Evolutionary conservation across 2,113 vertebrate genomes (phyloP).

Genomic region (Bubo bubo): DNA sequence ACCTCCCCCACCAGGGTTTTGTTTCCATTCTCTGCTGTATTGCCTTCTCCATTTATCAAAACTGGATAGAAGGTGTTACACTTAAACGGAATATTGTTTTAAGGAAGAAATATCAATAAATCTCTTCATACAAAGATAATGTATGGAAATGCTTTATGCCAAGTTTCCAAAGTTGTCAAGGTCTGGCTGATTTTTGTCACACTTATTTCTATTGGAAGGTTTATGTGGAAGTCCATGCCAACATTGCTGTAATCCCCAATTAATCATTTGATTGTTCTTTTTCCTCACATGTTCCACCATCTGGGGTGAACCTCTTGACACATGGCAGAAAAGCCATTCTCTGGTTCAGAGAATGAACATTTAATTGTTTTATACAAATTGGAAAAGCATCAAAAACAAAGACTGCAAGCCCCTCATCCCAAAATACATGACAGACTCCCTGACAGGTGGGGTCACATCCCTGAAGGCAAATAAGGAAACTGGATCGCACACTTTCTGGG

Average conservation of each 20-base stretch:
- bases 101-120: neutral
- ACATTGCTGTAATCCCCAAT: neutral
- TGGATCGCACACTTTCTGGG: neutral
- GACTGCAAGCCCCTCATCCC: neutral
- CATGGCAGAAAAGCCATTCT: neutral
- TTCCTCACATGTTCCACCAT: neutral
- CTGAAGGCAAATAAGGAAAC: neutral
- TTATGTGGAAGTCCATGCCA: neutral
- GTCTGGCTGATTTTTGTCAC: neutral
- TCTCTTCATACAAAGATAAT: neutral
- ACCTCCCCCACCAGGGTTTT: neutral
- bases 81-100: neutral
- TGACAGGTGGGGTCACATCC: neutral
- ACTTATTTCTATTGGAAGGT: neutral
- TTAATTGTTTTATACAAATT: neutral
- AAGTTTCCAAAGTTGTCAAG: neutral
- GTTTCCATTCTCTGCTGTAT: neutral
- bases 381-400: neutral
- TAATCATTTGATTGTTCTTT: neutral
- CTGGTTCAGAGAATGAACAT: neutral
- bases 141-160: neutral
- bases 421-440: neutral
- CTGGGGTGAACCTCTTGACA: neutral
- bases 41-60: neutral
- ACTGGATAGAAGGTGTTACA: neutral